A percentile compares a stretch with the other conserved stretches of the same genome.
These are phyloP conservation scores for Rhagium mordax DNA, from an alignment of 2,888 invertebrate species.

Conservation along the genomic window DNA sequence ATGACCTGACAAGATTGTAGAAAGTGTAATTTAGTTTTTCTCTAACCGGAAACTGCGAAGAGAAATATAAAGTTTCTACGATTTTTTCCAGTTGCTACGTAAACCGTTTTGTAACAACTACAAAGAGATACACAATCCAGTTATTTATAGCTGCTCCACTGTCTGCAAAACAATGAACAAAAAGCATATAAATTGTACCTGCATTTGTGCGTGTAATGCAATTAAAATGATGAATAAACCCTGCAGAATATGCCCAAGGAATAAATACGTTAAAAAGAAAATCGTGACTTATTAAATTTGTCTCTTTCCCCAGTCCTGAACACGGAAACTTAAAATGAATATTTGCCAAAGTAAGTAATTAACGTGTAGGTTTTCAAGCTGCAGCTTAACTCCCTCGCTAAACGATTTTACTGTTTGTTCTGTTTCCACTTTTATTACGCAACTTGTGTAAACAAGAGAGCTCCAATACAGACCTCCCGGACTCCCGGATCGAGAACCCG, in stretches of 20 bases:
- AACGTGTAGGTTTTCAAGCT: conserved; percentile 25
- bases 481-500: not conserved
- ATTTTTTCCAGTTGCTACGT: no score
- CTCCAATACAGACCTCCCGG: conserved; percentile 23
- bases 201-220: conserved; percentile 1
- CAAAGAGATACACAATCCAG: no score
- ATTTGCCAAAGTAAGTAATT: conserved; percentile 29
- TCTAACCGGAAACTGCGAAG: no score
- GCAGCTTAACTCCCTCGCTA: conserved; percentile 20
- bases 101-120: no score
- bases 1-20: no score
- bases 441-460: conserved; percentile 22
- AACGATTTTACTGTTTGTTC: conserved; percentile 29
- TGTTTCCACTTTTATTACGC: conserved; percentile 29
- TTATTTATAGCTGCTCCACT: not conserved
- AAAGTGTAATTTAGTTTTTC: no score
- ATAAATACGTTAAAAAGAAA: conserved; percentile 1
- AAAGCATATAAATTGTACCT: not conserved
- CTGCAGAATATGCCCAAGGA: not conserved
- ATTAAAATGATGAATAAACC: conserved; percentile 14
- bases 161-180: not conserved
- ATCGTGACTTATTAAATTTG: conserved; percentile 16
- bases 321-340: conserved; percentile 21
- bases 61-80: no score
- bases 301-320: not conserved